Base-by-base conservation (phyloP, 2,888 invertebrate species). In the Heliconius ethilla region DNA sequence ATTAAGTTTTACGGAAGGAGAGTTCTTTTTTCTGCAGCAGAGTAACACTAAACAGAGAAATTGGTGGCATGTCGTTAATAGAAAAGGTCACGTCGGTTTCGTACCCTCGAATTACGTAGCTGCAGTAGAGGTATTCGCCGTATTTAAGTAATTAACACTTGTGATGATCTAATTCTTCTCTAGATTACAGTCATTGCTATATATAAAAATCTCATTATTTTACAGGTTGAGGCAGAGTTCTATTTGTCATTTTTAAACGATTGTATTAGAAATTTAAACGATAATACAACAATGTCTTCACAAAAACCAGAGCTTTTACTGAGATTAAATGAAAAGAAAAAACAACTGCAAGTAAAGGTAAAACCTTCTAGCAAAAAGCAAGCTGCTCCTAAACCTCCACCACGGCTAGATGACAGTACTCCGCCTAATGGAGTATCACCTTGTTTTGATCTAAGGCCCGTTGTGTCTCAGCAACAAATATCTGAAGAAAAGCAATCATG, bases 31-130 rank as follows among this genome's bases (percentile, higher is more conserved):
- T 84, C 92, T 98, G 29, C 96, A 97, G 86, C 97, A 97, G 87
- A 96, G 95, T 33, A 97, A 96, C 81, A 96, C 96, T 6, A 97
- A 97, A 86, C 97, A 97, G 88, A 95, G 96, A 82, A 97, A 98
- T 88, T 98, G 97, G 98, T 98, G 97, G 97, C 97, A 97, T 94
- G 97, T 98, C 73, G 96, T 97, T 83, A 97, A 97, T 92, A 96
- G 95, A 89, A 96, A 96, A 88, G 98, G 97, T 84, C 96, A 97
- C 89, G 95, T 97, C 83, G 98, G 98, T 75, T 98, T 97, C 87
- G 97, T 98, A 83, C 98, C 98, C 80, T 97, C 97, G 75, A 98
- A 98, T 95, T 98, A 98, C 92, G 97, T 98, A 78, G 96, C 96
- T 85, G 95, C 96, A 85, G 95, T 97, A 85, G 97, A 97, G 95